These are phyloP conservation scores for Fregetta grallaria DNA, from an alignment of 2,113 vertebrate species.

Conservation along the genomic window DNA sequence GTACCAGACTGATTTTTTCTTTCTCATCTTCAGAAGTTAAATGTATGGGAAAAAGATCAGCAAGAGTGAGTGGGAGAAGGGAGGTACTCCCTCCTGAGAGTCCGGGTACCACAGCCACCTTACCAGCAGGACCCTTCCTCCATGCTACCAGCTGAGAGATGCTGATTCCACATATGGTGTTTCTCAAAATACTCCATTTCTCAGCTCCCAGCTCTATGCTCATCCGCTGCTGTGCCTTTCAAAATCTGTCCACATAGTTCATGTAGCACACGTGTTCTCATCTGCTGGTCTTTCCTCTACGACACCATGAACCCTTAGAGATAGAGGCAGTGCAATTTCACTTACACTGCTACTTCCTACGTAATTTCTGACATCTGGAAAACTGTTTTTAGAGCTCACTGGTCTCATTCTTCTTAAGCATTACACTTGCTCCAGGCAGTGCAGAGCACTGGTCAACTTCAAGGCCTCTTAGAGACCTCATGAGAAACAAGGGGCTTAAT, in stretches of 20 bases:
- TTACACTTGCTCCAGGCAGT: background rate
- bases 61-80: background rate
- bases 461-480: background rate
- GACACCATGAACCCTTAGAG: background rate
- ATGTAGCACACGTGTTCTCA: background rate
- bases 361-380: background rate
- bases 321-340: background rate
- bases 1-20: background rate
- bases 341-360: background rate
- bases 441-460: background rate
- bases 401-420: background rate
- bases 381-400: background rate
- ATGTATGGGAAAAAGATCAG: background rate
- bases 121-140: background rate
- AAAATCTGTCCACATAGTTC: background rate
- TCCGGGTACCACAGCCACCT: background rate
- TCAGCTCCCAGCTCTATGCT: background rate
- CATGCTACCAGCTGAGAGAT: background rate
- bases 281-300: background rate
- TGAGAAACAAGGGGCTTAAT: background rate
- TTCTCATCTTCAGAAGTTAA: background rate
- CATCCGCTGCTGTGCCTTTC: background rate
- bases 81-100: background rate
- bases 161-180: background rate
- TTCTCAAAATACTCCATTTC: background rate